These are phyloP conservation scores for Enteromius afrohamiltoni DNA, from an alignment of 2,797 vertebrate genomes.

Conservation along the genomic window DNA sequence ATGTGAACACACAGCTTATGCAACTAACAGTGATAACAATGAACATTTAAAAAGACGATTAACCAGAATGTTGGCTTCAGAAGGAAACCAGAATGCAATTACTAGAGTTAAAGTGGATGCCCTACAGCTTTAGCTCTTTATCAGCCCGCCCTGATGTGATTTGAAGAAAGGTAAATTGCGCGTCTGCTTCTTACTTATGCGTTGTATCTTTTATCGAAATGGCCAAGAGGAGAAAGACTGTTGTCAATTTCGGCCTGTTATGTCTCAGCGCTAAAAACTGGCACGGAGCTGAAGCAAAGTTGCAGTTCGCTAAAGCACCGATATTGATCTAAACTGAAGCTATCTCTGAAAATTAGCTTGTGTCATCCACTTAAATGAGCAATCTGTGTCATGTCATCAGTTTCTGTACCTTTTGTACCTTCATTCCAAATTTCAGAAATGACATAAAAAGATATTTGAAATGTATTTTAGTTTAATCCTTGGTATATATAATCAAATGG, in stretches of 20 bases:
- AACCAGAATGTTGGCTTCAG: constrained; percentile 10
- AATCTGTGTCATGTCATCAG: not conserved
- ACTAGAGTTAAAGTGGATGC: constrained; percentile 36
- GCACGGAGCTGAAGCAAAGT: not conserved
- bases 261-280: constrained; percentile 3
- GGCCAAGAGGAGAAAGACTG: not conserved
- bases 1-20: not conserved
- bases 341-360: not conserved
- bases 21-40: not conserved
- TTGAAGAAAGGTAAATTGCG: constrained; percentile 23
- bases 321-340: constrained; percentile 24
- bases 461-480: not conserved
- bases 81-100: constrained; percentile 43
- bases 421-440: not conserved
- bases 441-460: not conserved
- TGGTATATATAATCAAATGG: not conserved
- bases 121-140: constrained; percentile 32
- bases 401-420: constrained; percentile 1
- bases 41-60: constrained; percentile 4
- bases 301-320: not conserved
- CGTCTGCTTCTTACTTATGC: constrained; percentile 13
- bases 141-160: constrained; percentile 37
- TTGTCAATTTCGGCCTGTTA: not conserved
- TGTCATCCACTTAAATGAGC: not conserved
- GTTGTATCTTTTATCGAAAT: not conserved